phyloP scores from a whole-genome alignment of 2,797 vertebrate genomes.

The Coreius guichenoti region DNA sequence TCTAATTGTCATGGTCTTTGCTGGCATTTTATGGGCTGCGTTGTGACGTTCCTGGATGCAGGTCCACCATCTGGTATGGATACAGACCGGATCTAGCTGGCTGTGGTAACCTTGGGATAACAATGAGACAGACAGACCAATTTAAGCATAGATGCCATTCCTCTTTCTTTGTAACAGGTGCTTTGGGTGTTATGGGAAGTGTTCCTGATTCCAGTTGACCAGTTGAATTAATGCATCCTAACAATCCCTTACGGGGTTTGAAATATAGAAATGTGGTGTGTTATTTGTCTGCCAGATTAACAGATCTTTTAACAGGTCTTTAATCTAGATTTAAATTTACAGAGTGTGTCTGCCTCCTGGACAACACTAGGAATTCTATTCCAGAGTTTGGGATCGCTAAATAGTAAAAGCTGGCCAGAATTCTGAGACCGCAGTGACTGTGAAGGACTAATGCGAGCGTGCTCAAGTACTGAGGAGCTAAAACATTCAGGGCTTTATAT shows the following conservation, averaged over 20 bases:
- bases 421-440: background rate
- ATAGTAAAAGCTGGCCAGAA: background rate
- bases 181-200: too few relatives aligned
- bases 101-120: background rate
- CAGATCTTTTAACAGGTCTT: background rate
- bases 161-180: too few relatives aligned
- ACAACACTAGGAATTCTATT: background rate
- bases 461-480: background rate
- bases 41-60: background rate
- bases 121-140: background rate
- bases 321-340: background rate
- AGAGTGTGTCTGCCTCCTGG: background rate
- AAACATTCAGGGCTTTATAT: background rate
- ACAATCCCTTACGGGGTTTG: too few relatives aligned
- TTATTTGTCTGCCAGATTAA: too few relatives aligned
- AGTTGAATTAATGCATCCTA: too few relatives aligned
- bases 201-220: too few relatives aligned
- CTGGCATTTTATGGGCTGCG: background rate
- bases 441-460: background rate
- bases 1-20: too few relatives aligned
- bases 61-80: conserved; percentile 2
- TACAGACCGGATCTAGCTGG: background rate
- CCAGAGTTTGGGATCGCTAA: background rate
- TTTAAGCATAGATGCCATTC: too few relatives aligned
- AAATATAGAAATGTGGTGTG: too few relatives aligned